These are phyloP conservation scores for Drosophila glabriapex DNA, from an alignment of 2,888 invertebrate genomes.

Conservation along the genomic window DNA sequence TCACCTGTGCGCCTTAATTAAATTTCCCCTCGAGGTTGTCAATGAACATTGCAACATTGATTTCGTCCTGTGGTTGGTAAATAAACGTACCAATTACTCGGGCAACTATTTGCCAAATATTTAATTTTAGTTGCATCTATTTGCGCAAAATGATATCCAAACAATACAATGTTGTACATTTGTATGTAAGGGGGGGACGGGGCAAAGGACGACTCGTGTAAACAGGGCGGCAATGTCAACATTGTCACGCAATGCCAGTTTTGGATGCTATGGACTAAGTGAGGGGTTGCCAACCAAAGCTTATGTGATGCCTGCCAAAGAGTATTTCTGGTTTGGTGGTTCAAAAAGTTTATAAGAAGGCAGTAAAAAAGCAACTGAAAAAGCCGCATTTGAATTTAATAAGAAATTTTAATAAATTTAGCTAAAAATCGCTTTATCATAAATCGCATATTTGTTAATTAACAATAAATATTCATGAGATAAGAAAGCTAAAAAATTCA, in stretches of 20 bases:
- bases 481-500: neutral
- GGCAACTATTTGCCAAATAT: slow-evolving; percentile 67
- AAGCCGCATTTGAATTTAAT: neutral
- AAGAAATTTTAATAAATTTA: neutral
- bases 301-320: slow-evolving; percentile 30
- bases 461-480: neutral
- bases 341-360: slow-evolving; percentile 7
- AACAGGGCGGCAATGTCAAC: slow-evolving; percentile 58
- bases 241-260: slow-evolving; percentile 53
- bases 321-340: slow-evolving; percentile 2
- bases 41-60: slow-evolving; percentile 61
- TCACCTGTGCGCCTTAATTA: slow-evolving; percentile 76
- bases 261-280: slow-evolving; percentile 10
- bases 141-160: slow-evolving; percentile 66
- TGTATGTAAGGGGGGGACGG: slow-evolving; percentile 6
- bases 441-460: neutral
- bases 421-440: neutral
- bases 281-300: slow-evolving; percentile 16
- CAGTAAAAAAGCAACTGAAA: neutral
- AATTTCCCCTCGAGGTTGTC: slow-evolving; percentile 48
- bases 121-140: slow-evolving; percentile 56
- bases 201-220: slow-evolving; percentile 51
- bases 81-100: slow-evolving; percentile 68
- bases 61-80: slow-evolving; percentile 49
- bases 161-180: slow-evolving; percentile 42